Evolutionary conservation across 2,888 invertebrate species (phyloP), one percentile per base, ranked within the genome.

Genomic region (Amiota mariae): DNA sequence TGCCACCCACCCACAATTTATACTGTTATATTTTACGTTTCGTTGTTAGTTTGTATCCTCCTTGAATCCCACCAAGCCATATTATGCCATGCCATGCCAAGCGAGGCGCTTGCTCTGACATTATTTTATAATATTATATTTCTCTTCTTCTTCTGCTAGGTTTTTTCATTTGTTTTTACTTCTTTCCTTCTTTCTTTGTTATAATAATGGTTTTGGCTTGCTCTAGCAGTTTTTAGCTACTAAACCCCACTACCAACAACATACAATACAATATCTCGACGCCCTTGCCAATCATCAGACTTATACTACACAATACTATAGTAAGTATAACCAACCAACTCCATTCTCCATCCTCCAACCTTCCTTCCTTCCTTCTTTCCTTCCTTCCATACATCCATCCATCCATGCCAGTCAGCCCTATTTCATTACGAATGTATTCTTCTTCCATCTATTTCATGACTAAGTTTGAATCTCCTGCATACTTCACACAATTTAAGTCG

Each of bases 151-250:
- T 59, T 59, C 3, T 36, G 36, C 3, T 6, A 36, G 36, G 36
- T 56, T 68, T 71, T 61, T 57, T 68, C 73, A 72, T 68, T 36
- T 51, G 54, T 63, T 68, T 49, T 59, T 36, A 36, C 49, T 70
- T 12, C 71, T 73, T 73, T 82, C 77, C 76, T 72, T 51, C 79
- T 77, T 86, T 36, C 8, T 36, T 87, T 83, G 77, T 85, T 84
- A 85, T 87, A 87, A 79, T 86, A 86, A 86, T 83, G 83, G 84
- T 81, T 81, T 24, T 84, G 86, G 79, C 85, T 24, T 51, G 49
- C 24, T 67, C 47, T 49, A 51, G 67, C 67, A 67, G 49, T 67
- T 67, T 51, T 67, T 8, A 57, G 51, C 67, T 20, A 20, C 51
- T 18, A 49, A 67, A 67, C 51, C 67, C 78, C 78, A 78, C 80